phyloP scores from a whole-genome alignment of 2,113 vertebrate species.

The Erythrocercus mccallii region DNA sequence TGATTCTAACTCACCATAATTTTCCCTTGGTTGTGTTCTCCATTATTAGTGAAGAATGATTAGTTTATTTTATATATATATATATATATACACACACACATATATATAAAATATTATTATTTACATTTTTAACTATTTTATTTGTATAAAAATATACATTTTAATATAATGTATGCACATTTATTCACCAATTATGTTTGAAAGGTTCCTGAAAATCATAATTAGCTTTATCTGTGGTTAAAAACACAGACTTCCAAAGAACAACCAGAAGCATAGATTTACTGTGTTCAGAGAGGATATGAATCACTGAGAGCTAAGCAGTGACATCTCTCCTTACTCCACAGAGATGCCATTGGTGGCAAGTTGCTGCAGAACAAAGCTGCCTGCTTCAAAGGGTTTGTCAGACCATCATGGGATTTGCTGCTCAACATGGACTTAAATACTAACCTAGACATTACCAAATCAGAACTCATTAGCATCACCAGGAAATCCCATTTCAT shows the following conservation, averaged over 20 bases:
- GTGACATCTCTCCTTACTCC: neutral
- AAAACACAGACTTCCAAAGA: neutral
- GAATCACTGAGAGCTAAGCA: neutral
- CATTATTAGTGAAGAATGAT: neutral
- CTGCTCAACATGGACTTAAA: neutral
- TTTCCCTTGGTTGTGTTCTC: neutral
- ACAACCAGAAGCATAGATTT: neutral
- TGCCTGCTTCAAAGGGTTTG: neutral
- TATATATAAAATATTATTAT: too few species aligned
- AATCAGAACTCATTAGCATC: neutral
- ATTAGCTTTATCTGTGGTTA: neutral
- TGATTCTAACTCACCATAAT: neutral
- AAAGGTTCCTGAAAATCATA: neutral
- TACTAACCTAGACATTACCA: neutral
- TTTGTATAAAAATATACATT: neutral
- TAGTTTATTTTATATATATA: neutral
- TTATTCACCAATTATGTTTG: neutral
- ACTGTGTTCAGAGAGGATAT: neutral
- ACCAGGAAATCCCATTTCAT: neutral
- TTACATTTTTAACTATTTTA: neutral
- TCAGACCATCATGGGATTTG: neutral
- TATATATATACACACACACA: too few species aligned
- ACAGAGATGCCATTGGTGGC: neutral
- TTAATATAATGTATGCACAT: fast-evolving
- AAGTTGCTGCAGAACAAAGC: neutral